phyloP scores from a whole-genome alignment of 2,888 invertebrate genomes.

The Hyalella azteca region DNA sequence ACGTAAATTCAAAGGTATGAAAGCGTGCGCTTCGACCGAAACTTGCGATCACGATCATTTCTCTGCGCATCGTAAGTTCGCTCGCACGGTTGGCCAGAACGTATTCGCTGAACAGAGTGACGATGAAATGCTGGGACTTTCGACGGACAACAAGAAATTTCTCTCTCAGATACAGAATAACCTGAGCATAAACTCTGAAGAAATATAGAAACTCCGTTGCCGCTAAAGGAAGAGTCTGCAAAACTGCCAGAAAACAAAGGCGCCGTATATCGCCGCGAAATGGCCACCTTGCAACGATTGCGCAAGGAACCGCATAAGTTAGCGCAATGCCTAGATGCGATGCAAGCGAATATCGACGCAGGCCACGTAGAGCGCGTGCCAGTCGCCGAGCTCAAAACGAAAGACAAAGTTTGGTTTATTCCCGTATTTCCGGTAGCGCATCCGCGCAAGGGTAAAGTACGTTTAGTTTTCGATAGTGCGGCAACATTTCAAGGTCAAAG shows the following conservation, averaged over 20 bases:
- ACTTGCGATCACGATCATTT: no score
- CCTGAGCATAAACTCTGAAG: not conserved
- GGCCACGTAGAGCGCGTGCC: not conserved
- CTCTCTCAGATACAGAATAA: not conserved
- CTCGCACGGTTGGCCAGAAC: no score
- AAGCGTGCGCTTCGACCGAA: no score
- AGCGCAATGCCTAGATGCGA: not conserved
- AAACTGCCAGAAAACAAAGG: not conserved
- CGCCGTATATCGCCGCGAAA: not conserved
- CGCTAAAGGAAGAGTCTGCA: not conserved
- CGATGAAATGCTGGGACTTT: slow-evolving; percentile 5
- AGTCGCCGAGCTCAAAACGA: not conserved
- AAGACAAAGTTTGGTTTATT: not conserved
- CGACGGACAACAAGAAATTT: not conserved
- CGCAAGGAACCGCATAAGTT: not conserved
- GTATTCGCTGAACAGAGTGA: no score
- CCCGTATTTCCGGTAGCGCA: slow-evolving; percentile 25
- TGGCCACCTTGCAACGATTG: not conserved
- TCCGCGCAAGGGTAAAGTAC: slow-evolving; percentile 18
- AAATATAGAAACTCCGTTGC: not conserved
- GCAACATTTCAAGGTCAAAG: not conserved
- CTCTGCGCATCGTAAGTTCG: no score
- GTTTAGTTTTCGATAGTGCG: slow-evolving; percentile 12
- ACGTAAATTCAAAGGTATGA: no score
- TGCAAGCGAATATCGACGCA: not conserved